Evolutionary conservation across 2,113 vertebrate species (phyloP).

Genomic region (Mesitornis unicolor): DNA sequence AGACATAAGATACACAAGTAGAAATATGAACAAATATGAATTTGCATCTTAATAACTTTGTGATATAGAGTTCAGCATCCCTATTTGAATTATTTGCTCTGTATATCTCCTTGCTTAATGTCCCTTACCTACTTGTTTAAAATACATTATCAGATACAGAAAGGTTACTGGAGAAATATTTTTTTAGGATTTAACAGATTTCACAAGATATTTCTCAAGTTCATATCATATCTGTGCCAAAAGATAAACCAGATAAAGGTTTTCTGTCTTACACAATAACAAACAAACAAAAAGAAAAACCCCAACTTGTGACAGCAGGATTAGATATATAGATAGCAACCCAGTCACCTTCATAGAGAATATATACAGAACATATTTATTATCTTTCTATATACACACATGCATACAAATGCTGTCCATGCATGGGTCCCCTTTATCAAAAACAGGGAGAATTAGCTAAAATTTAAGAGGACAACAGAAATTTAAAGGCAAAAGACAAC

Average conservation of each 20-base stretch:
- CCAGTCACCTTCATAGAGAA: neutral
- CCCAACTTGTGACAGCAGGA: neutral
- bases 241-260: neutral
- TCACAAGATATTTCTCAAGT: neutral
- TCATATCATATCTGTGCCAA: neutral
- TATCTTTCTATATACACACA: neutral
- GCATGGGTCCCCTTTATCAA: neutral
- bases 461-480: neutral
- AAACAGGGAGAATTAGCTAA: neutral
- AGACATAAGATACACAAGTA: neutral
- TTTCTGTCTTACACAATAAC: neutral
- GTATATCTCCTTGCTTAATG: neutral
- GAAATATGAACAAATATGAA: constrained; percentile 32
- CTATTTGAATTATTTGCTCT: neutral
- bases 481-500: neutral
- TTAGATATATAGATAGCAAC: neutral
- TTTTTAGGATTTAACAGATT: neutral
- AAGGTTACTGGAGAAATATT: neutral
- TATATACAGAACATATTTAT: neutral
- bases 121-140: neutral
- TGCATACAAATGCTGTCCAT: accelerated
- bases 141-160: neutral
- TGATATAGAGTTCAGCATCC: neutral
- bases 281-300: neutral
- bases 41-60: constrained; percentile 51